Evolutionary conservation across 2,797 vertebrate genomes (phyloP), one percentile per base, ranked within the genome.

Genomic region (Semotilus atromaculatus): DNA sequence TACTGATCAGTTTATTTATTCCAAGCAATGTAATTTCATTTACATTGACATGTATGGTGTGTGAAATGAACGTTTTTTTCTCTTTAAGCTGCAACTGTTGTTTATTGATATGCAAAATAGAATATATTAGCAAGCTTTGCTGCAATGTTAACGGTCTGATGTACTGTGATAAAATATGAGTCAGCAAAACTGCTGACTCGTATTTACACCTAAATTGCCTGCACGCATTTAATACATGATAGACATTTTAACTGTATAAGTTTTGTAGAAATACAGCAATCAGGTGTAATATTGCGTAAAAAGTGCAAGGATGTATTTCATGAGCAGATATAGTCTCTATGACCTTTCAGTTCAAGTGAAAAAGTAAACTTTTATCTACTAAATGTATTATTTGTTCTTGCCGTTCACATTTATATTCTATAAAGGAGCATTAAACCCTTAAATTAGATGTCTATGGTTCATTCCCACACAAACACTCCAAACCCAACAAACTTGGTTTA

Each of bases 181-280:
- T 40, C 60, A 55, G 43, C 45, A 6, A 55, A 43, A 75, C 8
- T 1, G 23, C 62, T 80, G 64, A 80, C 31, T 70, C 16, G 45
- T 21, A 26, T 62, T 66, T 16, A 74, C 23, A 82, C 58, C 14
- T 38, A 9, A 48, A 23, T 51, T 48, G 62, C 3, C 18, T 66
- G 60, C 10, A 78, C 58, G 19, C 38, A 51, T 26, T 70, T 18
- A 23, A 68, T 16, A 55, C 14, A 51, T 21, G 19, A 48, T 26
- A 43, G 9, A 62, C 8, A 75, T 29, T 64, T 78, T 60, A 38
- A 11, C 19, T 34, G 38, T n/a, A 29, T 11, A 31, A 3, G 19
- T 68, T 80, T 53, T 68, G 29, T 38, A 80, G 43, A 68, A 53
- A 51, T 68, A n/a, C 53, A 80, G 60, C 78, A 45, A 64, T 64